Evolutionary conservation across 23 tunicate genomes (phyloP), one percentile per base, ranked within the genome.

Genomic region (Styela clava): DNA sequence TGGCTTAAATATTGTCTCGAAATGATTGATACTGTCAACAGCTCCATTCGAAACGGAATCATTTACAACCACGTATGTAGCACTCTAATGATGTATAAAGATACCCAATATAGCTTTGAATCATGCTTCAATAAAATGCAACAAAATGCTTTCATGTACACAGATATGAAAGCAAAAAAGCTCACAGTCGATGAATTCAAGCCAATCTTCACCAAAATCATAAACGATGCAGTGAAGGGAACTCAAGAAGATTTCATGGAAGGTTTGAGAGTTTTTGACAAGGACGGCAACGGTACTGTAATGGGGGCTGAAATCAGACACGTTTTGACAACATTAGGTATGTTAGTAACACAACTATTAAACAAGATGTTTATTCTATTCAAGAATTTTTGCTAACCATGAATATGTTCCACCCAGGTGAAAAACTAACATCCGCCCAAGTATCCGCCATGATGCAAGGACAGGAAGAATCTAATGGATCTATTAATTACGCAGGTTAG

Each of bases 221-320:
- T 82, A 27, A 86, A 65, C 18, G 89, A 87, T 7, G 79, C 73
- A 44, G 82, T 34, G 44, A 87, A 74, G 32, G 97, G 97, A 73
- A 92, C 97, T 26, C 87, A 64, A 79, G 97, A 92, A 65, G 97
- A 92, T 77, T 71, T 92, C 23, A 32, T 92, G 64, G 97, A 92
- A 74, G 97, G 97, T 2, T 35, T 92, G 44, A 65, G 97, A 73
- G 97, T 92, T 29, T 92, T 92, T 74, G 97, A 92, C 79, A 92
- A 92, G 61, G 97, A 92, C 33, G 97, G 97, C 2, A 88, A 92
- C 79, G 92, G 92, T 0, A 83, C 88, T 20, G 97, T 92, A 23
- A 92, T 92, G 97, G 97, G 97, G 35, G 97, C 94, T 33, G 97
- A 92, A 78, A 87, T 92, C 69, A 64, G 97, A 61, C 97, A 92